These are phyloP conservation scores for Vollenhovia emeryi DNA, from an alignment of 1,140 invertebrate genomes.

Conservation along the genomic window DNA sequence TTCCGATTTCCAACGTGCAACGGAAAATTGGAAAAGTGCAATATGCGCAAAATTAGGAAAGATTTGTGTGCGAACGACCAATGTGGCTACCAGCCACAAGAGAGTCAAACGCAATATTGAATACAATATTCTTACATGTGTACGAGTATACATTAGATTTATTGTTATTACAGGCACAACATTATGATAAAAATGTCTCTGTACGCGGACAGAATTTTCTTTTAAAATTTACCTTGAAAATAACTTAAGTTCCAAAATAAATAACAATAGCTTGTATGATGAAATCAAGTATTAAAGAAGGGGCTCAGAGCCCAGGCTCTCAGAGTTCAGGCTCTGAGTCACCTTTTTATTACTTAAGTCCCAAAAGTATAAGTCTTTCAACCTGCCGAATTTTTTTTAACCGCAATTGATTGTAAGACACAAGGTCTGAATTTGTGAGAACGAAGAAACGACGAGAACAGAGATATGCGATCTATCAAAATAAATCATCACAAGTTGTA, in stretches of 20 bases:
- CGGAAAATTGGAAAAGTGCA: conserved; percentile 27
- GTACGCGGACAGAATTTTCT: not conserved
- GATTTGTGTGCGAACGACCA: not conserved
- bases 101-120: not conserved
- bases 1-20: conserved; percentile 30
- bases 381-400: not conserved
- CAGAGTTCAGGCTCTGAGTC: too few species aligned
- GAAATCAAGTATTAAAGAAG: too few species aligned
- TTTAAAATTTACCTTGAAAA: not conserved
- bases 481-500: conserved; percentile 63
- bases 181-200: too few species aligned
- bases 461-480: conserved; percentile 65
- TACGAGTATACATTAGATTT: not conserved
- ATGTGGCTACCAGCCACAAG: not conserved
- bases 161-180: not conserved
- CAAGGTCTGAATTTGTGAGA: not conserved
- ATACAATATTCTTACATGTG: not conserved
- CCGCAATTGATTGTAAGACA: not conserved
- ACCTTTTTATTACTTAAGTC: not conserved
- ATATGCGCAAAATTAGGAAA: conserved; percentile 30
- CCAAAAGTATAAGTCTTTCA: not conserved
- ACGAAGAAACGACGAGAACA: not conserved
- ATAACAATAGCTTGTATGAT: too few species aligned
- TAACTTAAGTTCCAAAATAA: not conserved
- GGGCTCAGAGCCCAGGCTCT: too few species aligned